Conservation (phyloP, 2,797 vertebrate genomes). For the Florisuga fusca region DNA sequence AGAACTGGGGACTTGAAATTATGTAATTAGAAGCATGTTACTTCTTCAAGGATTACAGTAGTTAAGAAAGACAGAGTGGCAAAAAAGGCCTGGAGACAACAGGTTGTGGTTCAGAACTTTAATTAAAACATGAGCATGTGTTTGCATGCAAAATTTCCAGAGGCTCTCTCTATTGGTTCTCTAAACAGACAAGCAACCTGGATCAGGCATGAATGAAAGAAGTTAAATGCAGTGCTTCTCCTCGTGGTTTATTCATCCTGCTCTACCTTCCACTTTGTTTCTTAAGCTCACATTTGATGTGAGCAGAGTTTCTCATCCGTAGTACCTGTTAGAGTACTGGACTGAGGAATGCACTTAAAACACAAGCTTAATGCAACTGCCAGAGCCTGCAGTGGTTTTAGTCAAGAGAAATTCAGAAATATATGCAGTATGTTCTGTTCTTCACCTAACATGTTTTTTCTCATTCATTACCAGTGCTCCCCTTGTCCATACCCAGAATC, state of each 20-base stretch:
- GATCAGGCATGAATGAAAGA: background rate
- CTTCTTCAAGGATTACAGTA: background rate
- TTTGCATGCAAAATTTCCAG: background rate
- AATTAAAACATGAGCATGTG: background rate
- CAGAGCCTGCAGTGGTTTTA: background rate
- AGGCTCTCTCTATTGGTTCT: background rate
- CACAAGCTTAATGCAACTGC: background rate
- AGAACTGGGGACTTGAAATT: slow-evolving; percentile 28
- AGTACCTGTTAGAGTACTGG: background rate
- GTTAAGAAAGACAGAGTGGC: background rate
- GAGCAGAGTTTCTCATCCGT: background rate
- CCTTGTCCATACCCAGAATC: too few species aligned
- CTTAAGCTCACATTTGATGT: background rate
- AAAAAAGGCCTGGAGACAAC: background rate
- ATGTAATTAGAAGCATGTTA: background rate
- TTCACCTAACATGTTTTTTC: background rate
- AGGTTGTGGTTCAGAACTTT: background rate
- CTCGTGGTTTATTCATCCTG: background rate
- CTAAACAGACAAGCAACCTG: background rate
- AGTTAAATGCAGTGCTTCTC: background rate
- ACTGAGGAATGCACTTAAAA: background rate
- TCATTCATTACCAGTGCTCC: background rate
- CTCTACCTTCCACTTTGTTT: background rate
- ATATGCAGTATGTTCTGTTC: background rate
- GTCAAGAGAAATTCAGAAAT: background rate